Conservation (phyloP, 2,888 invertebrate genomes). For the Listrodromus nycthemerus region DNA sequence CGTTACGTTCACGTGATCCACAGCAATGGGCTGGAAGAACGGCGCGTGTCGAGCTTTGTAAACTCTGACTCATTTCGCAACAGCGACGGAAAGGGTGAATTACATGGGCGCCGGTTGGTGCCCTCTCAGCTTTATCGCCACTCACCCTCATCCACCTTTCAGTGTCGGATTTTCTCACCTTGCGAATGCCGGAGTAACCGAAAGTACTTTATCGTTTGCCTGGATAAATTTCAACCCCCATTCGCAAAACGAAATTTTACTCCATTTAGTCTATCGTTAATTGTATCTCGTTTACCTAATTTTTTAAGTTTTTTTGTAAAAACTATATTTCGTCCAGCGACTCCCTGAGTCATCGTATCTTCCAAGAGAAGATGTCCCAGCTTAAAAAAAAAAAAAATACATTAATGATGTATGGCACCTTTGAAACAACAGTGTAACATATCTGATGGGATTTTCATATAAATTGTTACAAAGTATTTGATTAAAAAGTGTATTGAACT, state of each 20-base stretch:
- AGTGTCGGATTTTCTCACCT: background rate
- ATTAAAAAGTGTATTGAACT: too few relatives aligned
- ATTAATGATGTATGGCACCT: too few relatives aligned
- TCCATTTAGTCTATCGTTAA: background rate
- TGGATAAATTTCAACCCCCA: conserved; percentile 11
- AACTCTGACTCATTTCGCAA: conserved; percentile 72
- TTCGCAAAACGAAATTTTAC: background rate
- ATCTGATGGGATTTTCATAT: too few relatives aligned
- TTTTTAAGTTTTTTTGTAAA: too few relatives aligned
- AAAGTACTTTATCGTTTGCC: conserved; percentile 54
- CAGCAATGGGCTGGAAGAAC: conserved; percentile 42
- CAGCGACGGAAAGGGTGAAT: conserved; percentile 66
- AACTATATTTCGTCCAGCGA: too few relatives aligned
- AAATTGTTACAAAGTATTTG: too few relatives aligned
- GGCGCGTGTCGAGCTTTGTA: conserved; percentile 66
- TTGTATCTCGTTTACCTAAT: too few relatives aligned
- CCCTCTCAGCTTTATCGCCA: conserved; percentile 25
- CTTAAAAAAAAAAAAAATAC: too few relatives aligned
- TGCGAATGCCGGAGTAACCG: conserved; percentile 49
- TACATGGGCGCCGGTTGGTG: conserved; percentile 66
- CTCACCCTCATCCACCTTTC: background rate
- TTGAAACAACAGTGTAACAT: too few relatives aligned
- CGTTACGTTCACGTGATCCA: conserved; percentile 68
- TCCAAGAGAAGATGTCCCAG: too few relatives aligned
- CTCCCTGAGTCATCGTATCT: too few relatives aligned